Evolutionary conservation across 2,797 vertebrate species (phyloP).

Genomic region (Poeciliopsis presidionis): DNA sequence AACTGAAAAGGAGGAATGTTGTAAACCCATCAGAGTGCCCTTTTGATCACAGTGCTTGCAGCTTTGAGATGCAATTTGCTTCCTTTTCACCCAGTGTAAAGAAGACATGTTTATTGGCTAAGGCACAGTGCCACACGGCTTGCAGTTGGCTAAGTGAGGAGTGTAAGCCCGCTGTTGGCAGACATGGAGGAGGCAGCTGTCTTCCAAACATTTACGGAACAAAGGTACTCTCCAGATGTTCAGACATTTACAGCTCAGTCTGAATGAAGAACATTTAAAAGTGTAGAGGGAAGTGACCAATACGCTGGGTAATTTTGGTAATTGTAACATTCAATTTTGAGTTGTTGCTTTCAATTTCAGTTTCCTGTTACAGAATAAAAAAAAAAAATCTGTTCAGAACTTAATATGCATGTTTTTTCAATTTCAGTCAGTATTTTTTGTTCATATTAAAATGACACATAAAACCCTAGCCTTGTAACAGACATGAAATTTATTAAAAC

Average conservation of each 20-base stretch:
- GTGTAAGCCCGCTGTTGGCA: slow-evolving; percentile 55
- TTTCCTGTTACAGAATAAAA: slow-evolving; percentile 27
- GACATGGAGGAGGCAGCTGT: slow-evolving; percentile 64
- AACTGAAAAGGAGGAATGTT: slow-evolving; percentile 19
- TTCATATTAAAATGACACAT: slow-evolving; percentile 33
- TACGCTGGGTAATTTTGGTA: slow-evolving; percentile 48
- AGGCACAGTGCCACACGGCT: slow-evolving; percentile 59
- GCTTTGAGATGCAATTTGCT: slow-evolving; percentile 55
- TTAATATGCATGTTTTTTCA: slow-evolving; percentile 14
- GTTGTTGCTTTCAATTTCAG: slow-evolving; percentile 50
- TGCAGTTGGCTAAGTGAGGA: slow-evolving; percentile 48
- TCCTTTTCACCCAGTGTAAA: slow-evolving; percentile 58
- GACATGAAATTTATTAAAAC: slow-evolving; percentile 24
- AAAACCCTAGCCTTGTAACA: slow-evolving; percentile 12
- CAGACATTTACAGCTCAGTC: slow-evolving; percentile 23
- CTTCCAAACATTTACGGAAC: slow-evolving; percentile 58
- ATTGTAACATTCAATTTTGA: slow-evolving; percentile 47
- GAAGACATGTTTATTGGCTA: slow-evolving; percentile 49
- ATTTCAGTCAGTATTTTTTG: slow-evolving; percentile 17
- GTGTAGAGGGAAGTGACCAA: slow-evolving; percentile 47
- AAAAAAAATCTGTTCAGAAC: slow-evolving; percentile 3
- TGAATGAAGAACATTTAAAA: slow-evolving; percentile 58
- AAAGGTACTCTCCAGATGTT: slow-evolving; percentile 72
- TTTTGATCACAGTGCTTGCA: slow-evolving; percentile 23
- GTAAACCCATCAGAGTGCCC: slow-evolving; percentile 22